These are phyloP conservation scores for Aurelia aurita DNA, from an alignment of 30 jellyfish, hydroid and myxozoan species.

Conservation along the genomic window DNA sequence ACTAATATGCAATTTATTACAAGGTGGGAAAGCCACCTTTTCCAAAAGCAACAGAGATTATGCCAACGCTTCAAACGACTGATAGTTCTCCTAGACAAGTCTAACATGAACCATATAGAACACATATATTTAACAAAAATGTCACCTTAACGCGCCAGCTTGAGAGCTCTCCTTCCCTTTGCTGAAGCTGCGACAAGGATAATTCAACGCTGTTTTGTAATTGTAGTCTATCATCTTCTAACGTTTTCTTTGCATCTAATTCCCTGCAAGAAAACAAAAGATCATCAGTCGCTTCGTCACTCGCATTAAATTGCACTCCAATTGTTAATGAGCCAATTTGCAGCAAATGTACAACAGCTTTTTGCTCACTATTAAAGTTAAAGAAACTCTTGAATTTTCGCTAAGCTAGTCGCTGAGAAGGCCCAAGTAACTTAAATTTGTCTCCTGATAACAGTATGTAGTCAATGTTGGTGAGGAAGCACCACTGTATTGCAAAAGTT, in stretches of 20 bases:
- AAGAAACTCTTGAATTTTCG: background rate
- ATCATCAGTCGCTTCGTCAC: background rate
- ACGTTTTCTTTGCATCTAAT: constrained; percentile 34
- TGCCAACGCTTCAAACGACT: no score
- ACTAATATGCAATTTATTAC: no score
- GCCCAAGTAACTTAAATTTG: no score
- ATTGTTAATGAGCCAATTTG: no score
- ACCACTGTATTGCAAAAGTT: background rate
- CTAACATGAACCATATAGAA: no score
- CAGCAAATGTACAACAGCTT: background rate
- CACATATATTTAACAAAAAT: background rate
- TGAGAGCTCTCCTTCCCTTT: constrained; percentile 78
- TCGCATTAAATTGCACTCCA: background rate
- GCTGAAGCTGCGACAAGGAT: constrained; percentile 65
- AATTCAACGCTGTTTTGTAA: constrained; percentile 60
- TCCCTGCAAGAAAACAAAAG: constrained; percentile 39
- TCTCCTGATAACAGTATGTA: background rate
- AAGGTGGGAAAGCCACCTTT: no score
- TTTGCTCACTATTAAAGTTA: background rate
- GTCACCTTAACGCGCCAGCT: constrained; percentile 58
- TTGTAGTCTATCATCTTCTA: constrained; percentile 72
- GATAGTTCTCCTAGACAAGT: no score
- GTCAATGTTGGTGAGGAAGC: background rate
- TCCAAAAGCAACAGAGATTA: no score
- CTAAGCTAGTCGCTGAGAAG: no score